Percentiles rank a stretch among this genome's conserved stretches.
These are phyloP conservation scores for Ips nitidus DNA, from an alignment of 1,140 invertebrate species.

Conservation along the genomic window DNA sequence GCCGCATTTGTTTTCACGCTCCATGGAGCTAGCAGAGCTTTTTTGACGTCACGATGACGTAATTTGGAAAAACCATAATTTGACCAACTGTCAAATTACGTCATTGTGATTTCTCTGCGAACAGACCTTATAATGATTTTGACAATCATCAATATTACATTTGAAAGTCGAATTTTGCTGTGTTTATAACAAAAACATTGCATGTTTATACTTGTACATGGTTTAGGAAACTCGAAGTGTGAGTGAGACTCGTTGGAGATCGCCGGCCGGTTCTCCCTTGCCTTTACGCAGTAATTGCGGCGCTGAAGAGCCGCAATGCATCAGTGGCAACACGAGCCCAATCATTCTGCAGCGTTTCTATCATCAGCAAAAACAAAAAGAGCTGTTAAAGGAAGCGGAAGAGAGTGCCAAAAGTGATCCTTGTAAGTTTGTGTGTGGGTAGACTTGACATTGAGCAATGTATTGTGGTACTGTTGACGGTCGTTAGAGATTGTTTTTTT, in stretches of 20 bases:
- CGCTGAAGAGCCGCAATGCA: constrained; percentile 40
- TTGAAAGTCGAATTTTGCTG: too few relatives aligned
- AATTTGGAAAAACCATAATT: too few relatives aligned
- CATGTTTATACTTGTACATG: neutral
- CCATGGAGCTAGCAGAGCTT: too few relatives aligned
- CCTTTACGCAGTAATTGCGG: constrained; percentile 40
- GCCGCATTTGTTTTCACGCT: too few relatives aligned
- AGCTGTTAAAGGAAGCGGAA: constrained; percentile 49
- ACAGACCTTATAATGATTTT: too few relatives aligned
- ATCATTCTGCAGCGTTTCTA: constrained; percentile 64
- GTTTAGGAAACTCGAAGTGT: constrained; percentile 25
- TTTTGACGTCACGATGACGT: too few relatives aligned
- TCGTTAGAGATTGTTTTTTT: neutral
- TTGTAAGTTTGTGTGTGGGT: constrained; percentile 28
- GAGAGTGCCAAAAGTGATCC: constrained; percentile 46
- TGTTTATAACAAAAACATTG: too few relatives aligned
- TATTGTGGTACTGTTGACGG: too few relatives aligned
- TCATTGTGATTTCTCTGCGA: too few relatives aligned
- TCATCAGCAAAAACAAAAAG: constrained; percentile 63
- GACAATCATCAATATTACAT: too few relatives aligned
- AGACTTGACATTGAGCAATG: neutral
- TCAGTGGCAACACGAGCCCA: constrained; percentile 63
- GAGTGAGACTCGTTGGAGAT: constrained; percentile 43
- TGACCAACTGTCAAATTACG: too few relatives aligned
- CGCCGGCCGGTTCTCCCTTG: constrained; percentile 46